Base-by-base conservation (phyloP, 2,888 invertebrate species). In the Rambutsinella grinnellia region DNA sequence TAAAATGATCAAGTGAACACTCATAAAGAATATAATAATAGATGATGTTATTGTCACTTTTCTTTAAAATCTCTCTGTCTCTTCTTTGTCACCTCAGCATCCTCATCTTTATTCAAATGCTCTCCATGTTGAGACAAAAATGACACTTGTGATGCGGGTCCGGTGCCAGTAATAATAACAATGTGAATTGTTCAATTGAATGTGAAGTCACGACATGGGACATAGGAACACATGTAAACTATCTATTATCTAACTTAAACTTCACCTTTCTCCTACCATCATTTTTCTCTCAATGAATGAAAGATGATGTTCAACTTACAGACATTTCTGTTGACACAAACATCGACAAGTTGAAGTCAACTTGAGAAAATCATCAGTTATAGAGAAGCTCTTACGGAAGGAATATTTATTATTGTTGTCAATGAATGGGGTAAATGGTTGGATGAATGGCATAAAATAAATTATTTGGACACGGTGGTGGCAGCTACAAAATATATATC, bases 381-480 rank as follows among this genome's bases (percentile, higher is more conserved):
- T n/a, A n/a, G n/a, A n/a, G n/a, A n/a, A n/a, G n/a, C n/a, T n/a
- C n/a, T n/a, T n/a, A n/a, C n/a, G n/a, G n/a, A 28, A 63, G 21
- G 21, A 46, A 60, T 60, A 15, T 3, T 63, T 19, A 51, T 49
- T 51, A 51, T 21, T 27, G 51, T 61, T 63, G 63, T 51, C 63
- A 63, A 63, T 58, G 27, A 17, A 27, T 27, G 27, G 27, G n/a
- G 27, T 36, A 49, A 61, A 27, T 47, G 61, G 21, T 27, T 65
- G 63, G 26, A 54, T 66, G 66, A 66, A 66, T 66, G 66, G 57
- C 57, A 67, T 27, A 49, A 68, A 68, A 68, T 68, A 60, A 68
- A 68, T 68, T 68, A 68, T 68, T 68, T 68, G 78, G 80, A 78
- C 80, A 78, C 60, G 68, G 69, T 78, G 72, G 56, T 53, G 68